phyloP scores from a whole-genome alignment of 2,888 invertebrate species.

The Calliopum simillimum region DNA sequence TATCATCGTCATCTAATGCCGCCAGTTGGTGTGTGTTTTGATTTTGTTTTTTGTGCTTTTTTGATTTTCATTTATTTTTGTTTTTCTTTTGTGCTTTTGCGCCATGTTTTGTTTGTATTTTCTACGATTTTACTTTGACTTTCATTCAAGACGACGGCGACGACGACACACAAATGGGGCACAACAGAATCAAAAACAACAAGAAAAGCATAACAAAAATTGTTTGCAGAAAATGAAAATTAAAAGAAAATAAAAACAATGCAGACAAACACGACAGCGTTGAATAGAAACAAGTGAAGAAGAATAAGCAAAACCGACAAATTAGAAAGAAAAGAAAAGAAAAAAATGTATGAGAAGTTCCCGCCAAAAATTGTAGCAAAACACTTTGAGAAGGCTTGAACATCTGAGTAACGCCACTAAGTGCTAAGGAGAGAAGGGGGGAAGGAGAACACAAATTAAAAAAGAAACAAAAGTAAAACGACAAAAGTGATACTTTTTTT shows the following conservation, averaged over 20 bases:
- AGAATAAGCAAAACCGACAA: neutral
- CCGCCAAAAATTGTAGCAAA: slow-evolving; percentile 28
- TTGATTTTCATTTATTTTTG: slow-evolving; percentile 31
- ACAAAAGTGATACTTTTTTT: no score
- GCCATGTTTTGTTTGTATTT: slow-evolving; percentile 55
- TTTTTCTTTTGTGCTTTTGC: slow-evolving; percentile 40
- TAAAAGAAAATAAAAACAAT: slow-evolving; percentile 40
- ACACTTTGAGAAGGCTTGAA: slow-evolving; percentile 16
- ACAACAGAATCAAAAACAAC: slow-evolving; percentile 24
- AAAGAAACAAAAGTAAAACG: no score
- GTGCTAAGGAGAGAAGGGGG: neutral
- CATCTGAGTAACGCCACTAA: neutral
- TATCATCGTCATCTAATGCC: slow-evolving; percentile 32
- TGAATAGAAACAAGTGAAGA: slow-evolving; percentile 20
- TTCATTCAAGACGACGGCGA: slow-evolving; percentile 62
- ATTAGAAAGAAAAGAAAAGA: slow-evolving; percentile 11
- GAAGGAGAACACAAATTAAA: neutral
- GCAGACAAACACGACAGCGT: slow-evolving; percentile 14
- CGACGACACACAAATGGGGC: slow-evolving; percentile 37
- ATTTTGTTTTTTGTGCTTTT: slow-evolving; percentile 39
- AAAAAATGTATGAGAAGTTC: slow-evolving; percentile 17
- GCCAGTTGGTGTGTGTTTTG: slow-evolving; percentile 37
- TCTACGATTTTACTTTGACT: slow-evolving; percentile 64
- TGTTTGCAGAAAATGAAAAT: slow-evolving; percentile 41
- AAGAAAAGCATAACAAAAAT: slow-evolving; percentile 33